Base-by-base conservation (phyloP, 2,888 invertebrate species). In the Arctia plantaginis region DNA sequence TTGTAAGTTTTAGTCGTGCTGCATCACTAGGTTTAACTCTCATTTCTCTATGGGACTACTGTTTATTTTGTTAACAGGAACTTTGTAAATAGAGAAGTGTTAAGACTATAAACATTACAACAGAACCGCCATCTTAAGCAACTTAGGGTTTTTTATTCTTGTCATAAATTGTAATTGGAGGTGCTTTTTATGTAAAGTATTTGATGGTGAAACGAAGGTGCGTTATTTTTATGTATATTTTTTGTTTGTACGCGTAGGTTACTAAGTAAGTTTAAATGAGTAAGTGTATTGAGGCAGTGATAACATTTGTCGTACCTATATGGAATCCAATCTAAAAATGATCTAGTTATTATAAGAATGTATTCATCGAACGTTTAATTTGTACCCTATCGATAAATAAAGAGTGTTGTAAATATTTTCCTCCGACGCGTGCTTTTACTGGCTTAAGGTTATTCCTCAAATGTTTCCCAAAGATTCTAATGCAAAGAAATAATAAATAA, bases 141-240 rank as follows among this genome's bases (percentile, higher is more conserved):
- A 84, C 44, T 76, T 67, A 73, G 55, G 47, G 72, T 51, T 84
- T 87, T 82, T 79, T 87, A 88, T 89, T 91, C 88, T 90, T 91
- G 88, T 92, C 88, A 88, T 86, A 86, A 87, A 87, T 82, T 87
- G 81, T 88, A 90, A 90, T 89, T 87, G 87, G 85, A 91, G 94
- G 94, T 94, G 94, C 94, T 94, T 92, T 87, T 89, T 89, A 89
- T 85, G 88, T 89, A 82, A 87, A 85, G 85, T 83, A 85, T 88
- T 88, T 86, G 87, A 86, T 86, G 86, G 86, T 80, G 84, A 82
- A 80, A 74, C 81, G 77, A 84, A 87, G 92, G 93, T 94, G 93
- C 93, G 92, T 92, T 92, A 71, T 47, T 71, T 65, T 64, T 87
- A 85, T 90, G 84, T 88, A 87, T 76, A 87, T 85, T 80, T 84